These are phyloP conservation scores for Stegodyphus mimosarum DNA, from an alignment of 1,140 invertebrate genomes.

Conservation along the genomic window DNA sequence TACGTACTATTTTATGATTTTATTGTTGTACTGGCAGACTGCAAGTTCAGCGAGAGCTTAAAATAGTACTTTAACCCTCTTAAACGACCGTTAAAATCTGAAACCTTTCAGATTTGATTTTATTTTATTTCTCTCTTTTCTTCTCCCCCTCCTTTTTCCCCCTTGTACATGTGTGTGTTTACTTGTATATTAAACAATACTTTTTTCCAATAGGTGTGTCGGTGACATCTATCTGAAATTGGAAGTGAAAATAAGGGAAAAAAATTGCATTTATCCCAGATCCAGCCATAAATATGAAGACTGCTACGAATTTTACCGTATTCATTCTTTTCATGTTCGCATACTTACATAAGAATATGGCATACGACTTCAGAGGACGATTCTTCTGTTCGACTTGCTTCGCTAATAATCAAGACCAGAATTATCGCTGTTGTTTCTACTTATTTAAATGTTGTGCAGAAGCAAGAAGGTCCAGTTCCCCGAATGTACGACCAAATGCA, in stretches of 20 bases:
- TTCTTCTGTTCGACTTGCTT: constrained; percentile 47
- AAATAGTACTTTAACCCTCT: not conserved
- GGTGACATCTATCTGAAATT: too few species aligned
- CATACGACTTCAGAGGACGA: constrained; percentile 21
- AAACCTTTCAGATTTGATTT: not conserved
- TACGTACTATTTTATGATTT: too few species aligned
- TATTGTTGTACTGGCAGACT: too few species aligned
- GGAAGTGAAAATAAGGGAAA: too few species aligned
- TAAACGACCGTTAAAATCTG: not conserved
- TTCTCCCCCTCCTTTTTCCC: not conserved
- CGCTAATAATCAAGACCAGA: constrained; percentile 45
- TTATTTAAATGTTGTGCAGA: constrained; percentile 48
- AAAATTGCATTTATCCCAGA: not conserved
- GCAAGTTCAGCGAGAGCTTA: not conserved
- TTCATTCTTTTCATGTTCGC: not conserved
- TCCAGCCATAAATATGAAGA: not conserved
- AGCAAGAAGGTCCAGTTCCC: constrained; percentile 30
- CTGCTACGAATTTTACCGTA: not conserved
- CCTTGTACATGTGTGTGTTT: too few species aligned
- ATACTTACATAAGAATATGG: not conserved
- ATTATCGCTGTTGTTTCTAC: constrained; percentile 43
- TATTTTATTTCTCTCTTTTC: not conserved
- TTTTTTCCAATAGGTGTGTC: too few species aligned
- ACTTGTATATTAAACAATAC: too few species aligned
- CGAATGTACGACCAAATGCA: not conserved